phyloP scores from a whole-genome alignment of 2,113 vertebrate genomes.

The Hippoglossus stenolepis region DNA sequence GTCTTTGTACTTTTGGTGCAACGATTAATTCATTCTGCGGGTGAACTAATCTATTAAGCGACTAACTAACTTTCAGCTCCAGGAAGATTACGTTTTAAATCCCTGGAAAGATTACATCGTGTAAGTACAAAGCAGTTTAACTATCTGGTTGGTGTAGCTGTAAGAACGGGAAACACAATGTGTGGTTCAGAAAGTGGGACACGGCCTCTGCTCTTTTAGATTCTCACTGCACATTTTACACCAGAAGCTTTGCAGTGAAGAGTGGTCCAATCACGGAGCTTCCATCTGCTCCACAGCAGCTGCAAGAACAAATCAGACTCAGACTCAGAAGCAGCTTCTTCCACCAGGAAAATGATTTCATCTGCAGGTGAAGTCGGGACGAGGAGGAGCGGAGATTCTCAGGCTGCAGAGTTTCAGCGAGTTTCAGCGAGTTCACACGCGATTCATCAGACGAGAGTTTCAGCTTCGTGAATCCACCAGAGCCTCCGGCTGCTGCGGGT shows the following conservation, averaged over 20 bases:
- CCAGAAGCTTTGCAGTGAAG: no score
- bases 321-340: no score
- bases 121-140: neutral
- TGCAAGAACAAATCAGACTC: no score
- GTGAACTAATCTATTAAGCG: neutral
- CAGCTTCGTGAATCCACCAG: neutral
- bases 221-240: no score
- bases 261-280: no score
- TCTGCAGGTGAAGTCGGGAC: no score
- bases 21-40: neutral
- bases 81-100: neutral
- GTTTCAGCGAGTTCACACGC: no score
- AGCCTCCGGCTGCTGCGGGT: slow-evolving; percentile 16
- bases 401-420: no score
- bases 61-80: neutral
- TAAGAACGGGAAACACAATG: neutral
- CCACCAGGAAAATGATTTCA: no score
- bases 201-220: neutral
- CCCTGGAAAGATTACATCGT: neutral
- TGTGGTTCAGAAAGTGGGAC: neutral
- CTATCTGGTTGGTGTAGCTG: neutral
- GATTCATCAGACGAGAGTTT: no score
- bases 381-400: no score
- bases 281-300: no score
- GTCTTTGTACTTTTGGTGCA: neutral